Evolutionary conservation across 2,113 vertebrate genomes (phyloP), one percentile per base, ranked within the genome.

Genomic region (Thinocorus orbignyianus): DNA sequence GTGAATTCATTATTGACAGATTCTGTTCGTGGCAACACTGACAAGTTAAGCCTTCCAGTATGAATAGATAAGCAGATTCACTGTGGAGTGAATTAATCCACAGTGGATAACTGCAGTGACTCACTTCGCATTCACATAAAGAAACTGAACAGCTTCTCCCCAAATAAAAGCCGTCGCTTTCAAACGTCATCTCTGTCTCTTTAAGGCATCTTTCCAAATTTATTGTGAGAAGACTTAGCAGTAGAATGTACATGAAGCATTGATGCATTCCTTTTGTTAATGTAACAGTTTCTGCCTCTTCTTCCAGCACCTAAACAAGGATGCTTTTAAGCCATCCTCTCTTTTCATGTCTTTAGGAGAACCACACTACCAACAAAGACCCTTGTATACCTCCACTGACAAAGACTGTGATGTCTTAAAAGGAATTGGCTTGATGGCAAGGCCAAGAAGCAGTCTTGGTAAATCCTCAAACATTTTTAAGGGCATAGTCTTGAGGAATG

Each of bases 41-140:
- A 68, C 71, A 92, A 90, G 82, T 71, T 81, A 23, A 95, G 72
- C 74, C 80, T 92, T 95, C 81, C 81, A 64, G 84, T 88, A 95
- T 89, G 33, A 96, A 52, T 57, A 92, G 92, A 72, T 48, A 49
- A 77, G 44, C 26, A 61, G 83, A 96, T 97, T 95, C 68, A 60
- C 81, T 71, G 76, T 15, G 60, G 86, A 66, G 52, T 76, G 39
- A 88, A 73, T 82, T 97, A 97, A 97, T 97, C 93, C 96, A 51
- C 52, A 26, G 76, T 66, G 93, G 94, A 81, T 97, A 95, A 76
- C 93, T 82, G 79, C 74, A 60, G 82, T 95, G 93, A 97, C 91
- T 98, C 96, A 95, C 55, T 68, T 84, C 82, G 76, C 35, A 30
- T 81, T 94, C 58, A 7, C 39, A 17, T 26, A 71, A 66, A 42